Conservation (phyloP, 2,797 vertebrate genomes). For the Erethizon dorsatum region DNA sequence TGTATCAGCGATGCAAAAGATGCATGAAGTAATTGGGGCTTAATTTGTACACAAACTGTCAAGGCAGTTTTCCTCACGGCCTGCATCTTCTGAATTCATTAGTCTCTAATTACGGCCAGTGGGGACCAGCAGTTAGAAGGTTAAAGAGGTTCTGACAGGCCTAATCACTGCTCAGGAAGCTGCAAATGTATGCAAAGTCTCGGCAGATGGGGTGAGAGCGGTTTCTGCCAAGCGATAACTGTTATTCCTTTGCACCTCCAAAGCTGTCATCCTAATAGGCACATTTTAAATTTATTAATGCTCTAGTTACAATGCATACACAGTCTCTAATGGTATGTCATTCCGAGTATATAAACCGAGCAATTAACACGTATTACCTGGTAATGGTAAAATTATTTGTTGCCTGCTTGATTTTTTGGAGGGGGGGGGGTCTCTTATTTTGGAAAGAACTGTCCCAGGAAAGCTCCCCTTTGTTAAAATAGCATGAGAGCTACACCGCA, state of each 20-base stretch:
- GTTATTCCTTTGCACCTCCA: constrained; percentile 98
- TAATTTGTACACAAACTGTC: constrained; percentile 98
- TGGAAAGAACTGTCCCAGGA: constrained; percentile 85
- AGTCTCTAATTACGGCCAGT: constrained; percentile 99
- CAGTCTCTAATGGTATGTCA: constrained; percentile 95
- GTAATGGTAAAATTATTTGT: constrained; percentile 95
- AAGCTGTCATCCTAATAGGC: constrained; percentile 96
- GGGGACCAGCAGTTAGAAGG: constrained; percentile 99
- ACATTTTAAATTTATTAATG: constrained; percentile 96
- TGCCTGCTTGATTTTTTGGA: constrained; percentile 88
- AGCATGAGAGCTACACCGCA: constrained; percentile 74
- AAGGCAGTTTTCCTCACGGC: constrained; percentile 96
- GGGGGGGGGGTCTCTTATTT: constrained; percentile 76
- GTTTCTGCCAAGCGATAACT: constrained; percentile 98
- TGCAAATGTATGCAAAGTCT: constrained; percentile 97
- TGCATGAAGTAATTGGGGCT: constrained; percentile 95
- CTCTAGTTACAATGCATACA: constrained; percentile 94
- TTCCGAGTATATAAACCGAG: constrained; percentile 96
- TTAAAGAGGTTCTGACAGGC: constrained; percentile 99
- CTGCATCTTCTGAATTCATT: constrained; percentile 99
- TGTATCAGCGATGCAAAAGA: constrained; percentile 94
- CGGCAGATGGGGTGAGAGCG: constrained; percentile 97
- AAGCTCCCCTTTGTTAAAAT: constrained; percentile 87
- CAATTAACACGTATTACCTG: constrained; percentile 98
- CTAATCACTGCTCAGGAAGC: constrained; percentile 99